A percentile compares a stretch with the other conserved stretches of the same genome.
Conservation (phyloP, 2,888 invertebrate genomes). For the Fragum sueziense region DNA sequence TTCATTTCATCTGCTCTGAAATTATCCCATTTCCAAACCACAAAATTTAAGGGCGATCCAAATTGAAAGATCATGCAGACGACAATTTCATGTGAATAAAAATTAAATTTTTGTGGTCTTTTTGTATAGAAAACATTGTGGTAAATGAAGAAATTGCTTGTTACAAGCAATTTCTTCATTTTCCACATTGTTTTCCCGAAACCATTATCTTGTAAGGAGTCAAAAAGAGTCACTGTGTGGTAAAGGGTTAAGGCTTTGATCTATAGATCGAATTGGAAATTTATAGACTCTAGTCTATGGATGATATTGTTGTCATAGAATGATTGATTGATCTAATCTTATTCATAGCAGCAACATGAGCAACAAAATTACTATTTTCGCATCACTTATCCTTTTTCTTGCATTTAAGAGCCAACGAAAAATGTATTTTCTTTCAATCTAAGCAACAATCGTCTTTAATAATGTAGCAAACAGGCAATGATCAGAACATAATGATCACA, state of each 20-base stretch:
- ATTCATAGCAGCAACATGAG: neutral
- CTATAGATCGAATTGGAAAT: neutral
- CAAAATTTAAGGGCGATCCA: too few relatives aligned
- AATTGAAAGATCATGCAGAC: too few relatives aligned
- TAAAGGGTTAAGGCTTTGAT: too few relatives aligned
- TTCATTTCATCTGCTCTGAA: neutral
- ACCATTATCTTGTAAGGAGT: too few relatives aligned
- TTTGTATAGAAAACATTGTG: neutral
- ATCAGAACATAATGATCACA: neutral
- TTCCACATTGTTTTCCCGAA: slow-evolving; percentile 8
- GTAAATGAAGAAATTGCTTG: neutral
- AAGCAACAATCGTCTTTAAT: neutral
- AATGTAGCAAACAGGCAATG: neutral
- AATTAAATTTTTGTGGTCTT: neutral
- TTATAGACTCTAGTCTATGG: neutral
- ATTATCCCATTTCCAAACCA: neutral
- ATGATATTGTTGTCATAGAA: neutral
- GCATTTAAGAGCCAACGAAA: neutral
- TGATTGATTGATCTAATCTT: neutral
- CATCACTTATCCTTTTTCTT: neutral
- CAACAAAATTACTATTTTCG: neutral
- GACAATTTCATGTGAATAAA: too few relatives aligned
- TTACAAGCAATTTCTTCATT: slow-evolving; percentile 6
- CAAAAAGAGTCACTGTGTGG: too few relatives aligned
- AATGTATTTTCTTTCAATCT: neutral